Percentiles rank a stretch among this genome's conserved stretches.
Conservation (phyloP, 2,113 vertebrate species). For the Bolborhynchus lineola region DNA sequence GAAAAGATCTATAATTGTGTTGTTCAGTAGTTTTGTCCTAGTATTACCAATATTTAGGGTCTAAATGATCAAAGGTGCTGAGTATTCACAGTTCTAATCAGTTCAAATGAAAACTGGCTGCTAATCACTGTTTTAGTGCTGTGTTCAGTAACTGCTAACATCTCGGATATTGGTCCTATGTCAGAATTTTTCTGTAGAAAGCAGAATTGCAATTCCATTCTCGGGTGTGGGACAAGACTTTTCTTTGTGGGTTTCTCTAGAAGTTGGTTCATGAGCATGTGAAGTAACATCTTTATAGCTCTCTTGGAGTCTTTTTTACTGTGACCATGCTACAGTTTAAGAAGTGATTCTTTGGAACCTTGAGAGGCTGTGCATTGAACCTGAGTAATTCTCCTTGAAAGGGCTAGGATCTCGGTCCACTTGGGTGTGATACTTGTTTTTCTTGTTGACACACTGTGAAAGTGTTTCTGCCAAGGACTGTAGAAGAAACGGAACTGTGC, state of each 20-base stretch:
- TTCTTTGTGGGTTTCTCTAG: background rate
- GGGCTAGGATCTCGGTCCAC: background rate
- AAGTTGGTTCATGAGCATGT: background rate
- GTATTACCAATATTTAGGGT: background rate
- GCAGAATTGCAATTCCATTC: background rate
- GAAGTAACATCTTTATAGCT: background rate
- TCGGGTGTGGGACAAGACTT: background rate
- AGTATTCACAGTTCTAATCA: background rate
- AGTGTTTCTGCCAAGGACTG: background rate
- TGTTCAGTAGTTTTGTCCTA: background rate
- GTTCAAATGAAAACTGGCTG: background rate
- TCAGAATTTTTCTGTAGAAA: background rate
- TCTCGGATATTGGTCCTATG: background rate
- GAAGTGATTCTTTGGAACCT: background rate
- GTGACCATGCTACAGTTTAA: background rate
- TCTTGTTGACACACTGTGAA: background rate
- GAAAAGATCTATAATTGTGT: background rate
- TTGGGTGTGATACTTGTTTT: background rate
- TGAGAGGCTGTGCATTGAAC: fast-evolving
- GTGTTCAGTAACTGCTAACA: background rate
- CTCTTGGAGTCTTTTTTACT: background rate
- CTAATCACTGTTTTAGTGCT: background rate
- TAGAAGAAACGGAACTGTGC: background rate
- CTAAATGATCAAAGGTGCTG: background rate
- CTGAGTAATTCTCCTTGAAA: background rate